phyloP scores from a whole-genome alignment of 2,888 invertebrate species.

The Erynnis tages region DNA sequence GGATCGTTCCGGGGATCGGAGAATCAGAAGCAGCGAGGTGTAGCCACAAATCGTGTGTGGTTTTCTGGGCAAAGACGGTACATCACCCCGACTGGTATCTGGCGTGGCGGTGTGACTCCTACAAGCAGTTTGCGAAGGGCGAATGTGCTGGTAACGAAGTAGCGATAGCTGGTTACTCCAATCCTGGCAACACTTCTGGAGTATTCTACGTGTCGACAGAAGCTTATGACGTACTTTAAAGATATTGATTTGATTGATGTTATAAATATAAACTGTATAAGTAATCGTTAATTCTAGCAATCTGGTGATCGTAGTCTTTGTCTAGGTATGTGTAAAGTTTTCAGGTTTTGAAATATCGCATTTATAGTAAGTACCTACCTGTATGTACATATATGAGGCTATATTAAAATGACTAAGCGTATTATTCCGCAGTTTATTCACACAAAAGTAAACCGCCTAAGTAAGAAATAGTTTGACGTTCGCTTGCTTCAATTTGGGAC shows the following conservation, averaged over 20 bases:
- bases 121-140: constrained; percentile 55
- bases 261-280: neutral
- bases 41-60: constrained; percentile 68
- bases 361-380: no score
- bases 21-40: constrained; percentile 67
- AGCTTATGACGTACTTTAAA: constrained; percentile 43
- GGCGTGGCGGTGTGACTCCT: constrained; percentile 64
- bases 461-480: no score
- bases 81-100: constrained; percentile 51
- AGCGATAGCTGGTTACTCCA: constrained; percentile 66
- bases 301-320: no score
- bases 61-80: constrained; percentile 60
- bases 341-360: no score
- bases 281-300: no score
- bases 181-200: constrained; percentile 70
- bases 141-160: constrained; percentile 59
- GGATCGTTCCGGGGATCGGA: constrained; percentile 57
- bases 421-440: no score
- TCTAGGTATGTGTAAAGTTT: no score
- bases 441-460: no score
- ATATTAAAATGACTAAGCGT: no score
- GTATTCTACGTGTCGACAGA: constrained; percentile 67
- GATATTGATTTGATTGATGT: neutral
- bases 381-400: no score
- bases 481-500: neutral